Evolutionary conservation across 2,888 invertebrate species (phyloP).

Genomic region (Cetonia aurata): DNA sequence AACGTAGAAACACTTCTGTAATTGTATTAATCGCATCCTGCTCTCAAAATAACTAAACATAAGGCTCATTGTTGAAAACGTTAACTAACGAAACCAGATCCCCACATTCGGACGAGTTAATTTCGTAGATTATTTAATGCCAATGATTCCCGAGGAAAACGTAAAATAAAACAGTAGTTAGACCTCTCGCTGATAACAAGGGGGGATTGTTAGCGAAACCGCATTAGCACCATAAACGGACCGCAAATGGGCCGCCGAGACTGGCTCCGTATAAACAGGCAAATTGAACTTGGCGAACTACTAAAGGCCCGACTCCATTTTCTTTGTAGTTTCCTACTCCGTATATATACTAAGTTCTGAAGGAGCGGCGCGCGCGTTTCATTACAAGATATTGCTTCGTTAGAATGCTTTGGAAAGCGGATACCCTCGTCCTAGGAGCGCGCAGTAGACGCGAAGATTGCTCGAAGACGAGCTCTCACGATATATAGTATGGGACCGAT

Average conservation of each 20-base stretch:
- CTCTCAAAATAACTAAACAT: too few relatives aligned
- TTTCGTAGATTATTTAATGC: constrained; percentile 19
- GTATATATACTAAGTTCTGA: constrained; percentile 31
- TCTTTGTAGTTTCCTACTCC: constrained; percentile 37
- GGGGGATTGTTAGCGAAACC: constrained; percentile 46
- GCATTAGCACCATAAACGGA: constrained; percentile 46
- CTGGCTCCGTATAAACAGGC: constrained; percentile 43
- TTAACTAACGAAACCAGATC: too few relatives aligned
- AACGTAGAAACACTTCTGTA: too few relatives aligned
- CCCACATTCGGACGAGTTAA: constrained; percentile 1
- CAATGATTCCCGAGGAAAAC: not conserved
- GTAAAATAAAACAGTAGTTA: constrained; percentile 39
- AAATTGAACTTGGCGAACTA: constrained; percentile 47
- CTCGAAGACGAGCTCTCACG: not conserved
- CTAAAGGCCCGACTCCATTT: constrained; percentile 42
- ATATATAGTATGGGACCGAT: constrained; percentile 5
- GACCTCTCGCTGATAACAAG: constrained; percentile 43
- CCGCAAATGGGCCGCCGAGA: constrained; percentile 44
- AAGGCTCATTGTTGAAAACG: too few relatives aligned
- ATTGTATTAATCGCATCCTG: too few relatives aligned
- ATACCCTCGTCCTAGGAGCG: constrained; percentile 8
- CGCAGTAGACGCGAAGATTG: constrained; percentile 5
- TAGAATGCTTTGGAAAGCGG: constrained; percentile 36
- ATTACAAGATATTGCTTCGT: constrained; percentile 38
- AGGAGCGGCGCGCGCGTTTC: constrained; percentile 14